Evolutionary conservation across 2,113 vertebrate species (phyloP).

Genomic region (Hemiprocne comata): DNA sequence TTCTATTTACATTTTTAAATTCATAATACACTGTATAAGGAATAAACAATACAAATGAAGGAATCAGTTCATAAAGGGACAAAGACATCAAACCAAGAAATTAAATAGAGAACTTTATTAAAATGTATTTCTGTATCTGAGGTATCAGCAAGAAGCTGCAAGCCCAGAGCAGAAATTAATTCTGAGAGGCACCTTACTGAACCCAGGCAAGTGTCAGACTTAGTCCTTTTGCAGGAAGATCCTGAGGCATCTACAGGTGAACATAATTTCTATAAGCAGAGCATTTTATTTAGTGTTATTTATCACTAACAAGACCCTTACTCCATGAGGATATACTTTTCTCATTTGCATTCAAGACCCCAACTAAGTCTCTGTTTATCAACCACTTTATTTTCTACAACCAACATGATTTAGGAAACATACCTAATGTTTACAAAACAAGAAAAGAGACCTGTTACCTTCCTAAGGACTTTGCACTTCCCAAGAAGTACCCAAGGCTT

Average conservation of each 20-base stretch:
- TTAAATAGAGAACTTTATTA: background rate
- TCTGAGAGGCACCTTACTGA: background rate
- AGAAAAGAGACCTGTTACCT: no score
- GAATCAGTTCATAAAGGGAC: background rate
- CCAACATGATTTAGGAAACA: background rate
- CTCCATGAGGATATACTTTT: background rate
- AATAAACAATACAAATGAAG: background rate
- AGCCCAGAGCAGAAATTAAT: background rate
- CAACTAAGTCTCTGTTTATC: background rate
- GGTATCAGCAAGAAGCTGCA: background rate
- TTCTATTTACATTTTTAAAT: background rate
- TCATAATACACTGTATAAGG: background rate
- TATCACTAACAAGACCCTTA: background rate
- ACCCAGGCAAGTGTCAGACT: background rate
- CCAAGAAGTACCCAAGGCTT: background rate
- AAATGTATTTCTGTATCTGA: background rate
- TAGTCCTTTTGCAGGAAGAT: no score
- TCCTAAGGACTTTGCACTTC: background rate
- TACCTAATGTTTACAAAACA: fast-evolving
- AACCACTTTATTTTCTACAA: background rate
- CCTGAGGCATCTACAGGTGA: fast-evolving
- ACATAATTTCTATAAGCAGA: fast-evolving
- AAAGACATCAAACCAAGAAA: background rate
- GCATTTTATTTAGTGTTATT: no score
- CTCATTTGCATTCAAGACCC: background rate